Evolutionary conservation across 2,113 vertebrate genomes (phyloP).

Genomic region (Ammodytes marinus): DNA sequence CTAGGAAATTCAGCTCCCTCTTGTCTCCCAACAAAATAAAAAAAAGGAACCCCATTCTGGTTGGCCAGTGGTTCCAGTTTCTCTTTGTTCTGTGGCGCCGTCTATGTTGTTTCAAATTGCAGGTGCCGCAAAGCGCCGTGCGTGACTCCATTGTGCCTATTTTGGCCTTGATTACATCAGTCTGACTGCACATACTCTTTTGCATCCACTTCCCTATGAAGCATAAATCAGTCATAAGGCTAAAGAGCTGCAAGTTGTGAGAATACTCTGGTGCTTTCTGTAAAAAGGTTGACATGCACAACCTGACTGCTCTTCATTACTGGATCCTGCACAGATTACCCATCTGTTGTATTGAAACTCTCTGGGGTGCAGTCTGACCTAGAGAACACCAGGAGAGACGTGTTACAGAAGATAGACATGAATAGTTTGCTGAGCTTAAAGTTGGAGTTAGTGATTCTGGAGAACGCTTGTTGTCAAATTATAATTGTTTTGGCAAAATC

Average conservation of each 20-base stretch:
- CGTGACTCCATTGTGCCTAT: constrained; percentile 59
- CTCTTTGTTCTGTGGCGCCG: constrained; percentile 67
- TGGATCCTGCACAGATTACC: constrained; percentile 1
- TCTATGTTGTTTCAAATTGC: constrained; percentile 76
- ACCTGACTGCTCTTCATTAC: constrained; percentile 2
- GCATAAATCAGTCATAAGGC: constrained; percentile 14
- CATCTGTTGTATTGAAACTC: constrained; percentile 8
- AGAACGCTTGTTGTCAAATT: too few relatives aligned
- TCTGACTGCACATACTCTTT: constrained; percentile 38
- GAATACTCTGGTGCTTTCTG: constrained; percentile 24
- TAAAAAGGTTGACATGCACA: constrained; percentile 12
- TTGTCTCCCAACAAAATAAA: constrained; percentile 37
- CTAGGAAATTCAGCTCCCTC: constrained; percentile 42
- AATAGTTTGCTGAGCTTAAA: neutral
- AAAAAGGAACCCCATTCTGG: constrained; percentile 27
- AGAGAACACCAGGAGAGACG: neutral
- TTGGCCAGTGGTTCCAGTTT: constrained; percentile 53
- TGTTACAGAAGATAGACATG: neutral
- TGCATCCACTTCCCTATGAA: constrained; percentile 36
- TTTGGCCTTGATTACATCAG: constrained; percentile 58
- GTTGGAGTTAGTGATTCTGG: too few relatives aligned
- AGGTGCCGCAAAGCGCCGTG: constrained; percentile 52
- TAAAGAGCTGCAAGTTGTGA: constrained; percentile 23
- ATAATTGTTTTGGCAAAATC: too few relatives aligned
- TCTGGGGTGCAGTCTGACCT: neutral